Conservation (phyloP, 2,888 invertebrate species). For the Hofmannophila pseudospretella region DNA sequence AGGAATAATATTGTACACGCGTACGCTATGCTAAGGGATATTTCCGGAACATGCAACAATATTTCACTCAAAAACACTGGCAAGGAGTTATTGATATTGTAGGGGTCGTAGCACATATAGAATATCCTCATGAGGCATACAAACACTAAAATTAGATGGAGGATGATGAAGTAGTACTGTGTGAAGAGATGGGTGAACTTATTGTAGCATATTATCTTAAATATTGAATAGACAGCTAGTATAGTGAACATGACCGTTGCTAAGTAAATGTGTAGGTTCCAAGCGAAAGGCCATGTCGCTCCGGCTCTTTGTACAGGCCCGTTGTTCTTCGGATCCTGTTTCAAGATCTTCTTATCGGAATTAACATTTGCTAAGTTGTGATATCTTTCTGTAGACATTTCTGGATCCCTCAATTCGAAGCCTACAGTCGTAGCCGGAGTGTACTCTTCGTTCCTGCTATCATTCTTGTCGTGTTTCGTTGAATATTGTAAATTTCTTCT, state of each 20-base stretch:
- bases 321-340: constrained; percentile 56
- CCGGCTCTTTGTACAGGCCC: constrained; percentile 68
- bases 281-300: constrained; percentile 88
- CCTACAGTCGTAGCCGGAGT: constrained; percentile 67
- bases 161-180: constrained; percentile 91
- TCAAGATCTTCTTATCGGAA: constrained; percentile 65
- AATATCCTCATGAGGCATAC: constrained; percentile 90
- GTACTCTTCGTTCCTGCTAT: constrained; percentile 56
- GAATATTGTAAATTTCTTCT: constrained; percentile 70
- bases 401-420: constrained; percentile 65
- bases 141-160: constrained; percentile 88
- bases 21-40: constrained; percentile 93
- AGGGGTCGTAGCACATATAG: constrained; percentile 94
- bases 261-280: constrained; percentile 94
- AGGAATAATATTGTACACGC: constrained; percentile 91
- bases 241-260: constrained; percentile 91
- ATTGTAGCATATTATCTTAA: constrained; percentile 91
- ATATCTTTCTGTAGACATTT: constrained; percentile 74
- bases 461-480: constrained; percentile 56
- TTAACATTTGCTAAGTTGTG: constrained; percentile 80
- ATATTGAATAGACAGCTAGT: constrained; percentile 89
- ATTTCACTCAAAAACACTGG: constrained; percentile 88
- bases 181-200: constrained; percentile 91
- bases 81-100: constrained; percentile 90
- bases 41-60: constrained; percentile 89